Percentiles rank a stretch among this genome's conserved stretches.
Conservation (phyloP, 2,888 invertebrate species). For the Arrhopalites spinosus region DNA sequence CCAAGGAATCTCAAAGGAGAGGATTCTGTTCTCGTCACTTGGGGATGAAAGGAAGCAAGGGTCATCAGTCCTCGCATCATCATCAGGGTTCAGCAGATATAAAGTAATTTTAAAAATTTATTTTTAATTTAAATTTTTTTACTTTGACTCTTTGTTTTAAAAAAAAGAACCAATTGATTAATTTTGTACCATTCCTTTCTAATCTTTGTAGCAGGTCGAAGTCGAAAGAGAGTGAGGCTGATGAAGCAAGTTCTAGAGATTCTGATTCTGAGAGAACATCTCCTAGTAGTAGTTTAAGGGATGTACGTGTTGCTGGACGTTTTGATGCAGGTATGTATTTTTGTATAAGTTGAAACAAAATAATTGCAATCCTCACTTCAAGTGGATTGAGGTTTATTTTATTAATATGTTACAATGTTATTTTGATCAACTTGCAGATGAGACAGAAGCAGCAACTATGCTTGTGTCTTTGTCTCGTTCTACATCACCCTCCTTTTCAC, state of each 20-base stretch:
- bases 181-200: too few relatives aligned
- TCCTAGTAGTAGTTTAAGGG: constrained; percentile 49
- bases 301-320: constrained; percentile 65
- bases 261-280: constrained; percentile 49
- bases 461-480: constrained; percentile 81
- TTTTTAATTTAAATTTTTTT: neutral
- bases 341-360: too few relatives aligned
- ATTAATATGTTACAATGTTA: too few relatives aligned
- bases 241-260: constrained; percentile 55
- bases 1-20: constrained; percentile 94
- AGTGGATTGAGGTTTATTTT: too few relatives aligned
- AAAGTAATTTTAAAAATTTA: constrained; percentile 33
- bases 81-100: constrained; percentile 45
- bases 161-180: too few relatives aligned
- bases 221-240: constrained; percentile 55
- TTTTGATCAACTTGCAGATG: too few relatives aligned
- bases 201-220: constrained; percentile 45
- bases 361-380: too few relatives aligned
- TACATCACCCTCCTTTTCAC: constrained; percentile 87
- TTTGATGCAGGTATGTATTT: too few relatives aligned
- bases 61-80: constrained; percentile 59
- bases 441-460: constrained; percentile 96
- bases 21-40: constrained; percentile 97
- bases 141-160: neutral
- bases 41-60: constrained; percentile 76